These are phyloP conservation scores for Turdus rufiventris DNA, from an alignment of 2,113 vertebrate species.

Conservation along the genomic window DNA sequence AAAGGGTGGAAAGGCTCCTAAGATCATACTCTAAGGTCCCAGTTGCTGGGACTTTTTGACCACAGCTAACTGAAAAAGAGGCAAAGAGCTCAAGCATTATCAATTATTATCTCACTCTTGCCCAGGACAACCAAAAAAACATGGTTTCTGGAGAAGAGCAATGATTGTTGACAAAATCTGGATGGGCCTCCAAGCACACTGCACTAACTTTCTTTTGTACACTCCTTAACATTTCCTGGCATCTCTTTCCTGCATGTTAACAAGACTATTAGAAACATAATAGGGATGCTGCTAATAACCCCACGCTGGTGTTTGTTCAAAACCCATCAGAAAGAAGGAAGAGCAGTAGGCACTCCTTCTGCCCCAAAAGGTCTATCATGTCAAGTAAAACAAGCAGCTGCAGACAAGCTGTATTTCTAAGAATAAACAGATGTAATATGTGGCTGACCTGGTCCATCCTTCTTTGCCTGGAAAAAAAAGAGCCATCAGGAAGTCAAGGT, in stretches of 20 bases:
- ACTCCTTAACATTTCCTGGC: background rate
- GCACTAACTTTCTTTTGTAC: background rate
- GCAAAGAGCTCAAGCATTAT: background rate
- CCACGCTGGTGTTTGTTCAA: background rate
- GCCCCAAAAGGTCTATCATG: background rate
- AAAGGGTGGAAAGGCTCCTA: background rate
- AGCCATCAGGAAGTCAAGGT: background rate
- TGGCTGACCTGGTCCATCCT: background rate
- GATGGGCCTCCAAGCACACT: background rate
- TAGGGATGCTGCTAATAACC: background rate
- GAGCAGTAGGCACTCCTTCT: background rate
- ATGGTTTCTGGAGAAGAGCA: background rate
- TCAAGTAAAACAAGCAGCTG: background rate
- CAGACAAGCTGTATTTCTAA: background rate
- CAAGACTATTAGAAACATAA: background rate
- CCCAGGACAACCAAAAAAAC: background rate
- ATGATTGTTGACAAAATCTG: background rate
- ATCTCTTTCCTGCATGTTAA: background rate
- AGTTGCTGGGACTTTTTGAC: background rate
- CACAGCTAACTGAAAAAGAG: background rate
- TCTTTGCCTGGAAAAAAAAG: background rate
- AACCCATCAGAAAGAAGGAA: background rate
- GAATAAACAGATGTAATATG: background rate
- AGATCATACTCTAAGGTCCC: background rate
- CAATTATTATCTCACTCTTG: background rate